Conservation (phyloP, 1,140 invertebrate genomes). For the Armadillidium nasatum region DNA sequence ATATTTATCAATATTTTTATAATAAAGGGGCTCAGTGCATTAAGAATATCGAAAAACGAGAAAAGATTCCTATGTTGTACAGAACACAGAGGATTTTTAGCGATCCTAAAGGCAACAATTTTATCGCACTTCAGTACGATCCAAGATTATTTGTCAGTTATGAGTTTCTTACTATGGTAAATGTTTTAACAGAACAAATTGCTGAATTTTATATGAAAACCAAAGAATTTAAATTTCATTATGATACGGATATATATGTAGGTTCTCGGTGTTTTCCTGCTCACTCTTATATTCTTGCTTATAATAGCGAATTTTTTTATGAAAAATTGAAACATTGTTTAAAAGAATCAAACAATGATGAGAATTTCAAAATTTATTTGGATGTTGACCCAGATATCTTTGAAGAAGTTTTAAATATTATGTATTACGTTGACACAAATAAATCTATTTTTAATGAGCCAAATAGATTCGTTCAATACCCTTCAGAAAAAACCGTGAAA, state of each 20-base stretch:
- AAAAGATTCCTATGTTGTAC: background rate
- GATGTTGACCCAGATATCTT: background rate
- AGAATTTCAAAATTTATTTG: background rate
- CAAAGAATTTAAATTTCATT: background rate
- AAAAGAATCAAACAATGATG: background rate
- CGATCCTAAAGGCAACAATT: background rate
- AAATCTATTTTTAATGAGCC: background rate
- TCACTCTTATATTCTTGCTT: background rate
- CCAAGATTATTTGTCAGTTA: background rate
- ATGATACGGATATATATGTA: background rate
- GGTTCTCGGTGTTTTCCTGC: background rate
- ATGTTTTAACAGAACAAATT: too few relatives aligned
- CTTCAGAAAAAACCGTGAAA: background rate
- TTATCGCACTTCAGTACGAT: slow-evolving; percentile 1
- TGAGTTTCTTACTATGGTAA: too few relatives aligned
- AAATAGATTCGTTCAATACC: background rate
- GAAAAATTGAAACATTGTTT: background rate
- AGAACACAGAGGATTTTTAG: background rate
- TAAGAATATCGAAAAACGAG: background rate
- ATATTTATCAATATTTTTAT: background rate
- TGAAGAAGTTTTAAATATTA: background rate
- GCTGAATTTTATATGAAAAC: too few relatives aligned
- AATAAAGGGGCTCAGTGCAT: background rate
- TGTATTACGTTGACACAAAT: background rate
- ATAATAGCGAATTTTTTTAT: background rate